A percentile compares a stretch with the other conserved stretches of the same genome.
Evolutionary conservation across 2,797 vertebrate species (phyloP).

Genomic region (Phoeniculus purpureus): DNA sequence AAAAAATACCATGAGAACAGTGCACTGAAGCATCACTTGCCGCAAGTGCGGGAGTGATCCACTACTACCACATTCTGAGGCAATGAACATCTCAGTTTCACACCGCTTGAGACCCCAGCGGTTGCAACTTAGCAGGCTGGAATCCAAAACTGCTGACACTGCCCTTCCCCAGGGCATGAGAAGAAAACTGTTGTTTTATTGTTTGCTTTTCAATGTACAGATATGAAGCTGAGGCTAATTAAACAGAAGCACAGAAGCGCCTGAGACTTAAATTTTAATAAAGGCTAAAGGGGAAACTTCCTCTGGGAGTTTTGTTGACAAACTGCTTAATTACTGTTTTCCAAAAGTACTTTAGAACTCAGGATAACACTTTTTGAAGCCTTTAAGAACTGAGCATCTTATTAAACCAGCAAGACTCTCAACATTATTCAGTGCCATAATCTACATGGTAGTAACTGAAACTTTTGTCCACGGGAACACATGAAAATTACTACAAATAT

Average conservation of each 20-base stretch:
- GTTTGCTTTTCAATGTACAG: neutral
- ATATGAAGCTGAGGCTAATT: neutral
- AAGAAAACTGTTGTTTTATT: neutral
- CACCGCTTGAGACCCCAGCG: neutral
- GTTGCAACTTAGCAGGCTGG: neutral
- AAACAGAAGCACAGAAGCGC: neutral
- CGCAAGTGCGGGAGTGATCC: neutral
- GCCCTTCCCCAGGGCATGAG: neutral
- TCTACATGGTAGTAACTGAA: neutral
- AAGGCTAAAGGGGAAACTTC: slow-evolving; percentile 7
- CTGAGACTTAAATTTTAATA: slow-evolving; percentile 6
- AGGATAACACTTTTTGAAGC: neutral
- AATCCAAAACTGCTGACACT: neutral
- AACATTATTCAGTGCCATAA: neutral
- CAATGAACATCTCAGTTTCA: neutral
- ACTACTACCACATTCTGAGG: neutral
- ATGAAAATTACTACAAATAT: neutral
- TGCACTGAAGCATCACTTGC: neutral
- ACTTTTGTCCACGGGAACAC: neutral
- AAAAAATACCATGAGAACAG: neutral
- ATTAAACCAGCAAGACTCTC: neutral
- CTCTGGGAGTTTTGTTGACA: slow-evolving; percentile 23
- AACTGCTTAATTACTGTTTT: slow-evolving; percentile 31
- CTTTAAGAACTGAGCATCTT: neutral
- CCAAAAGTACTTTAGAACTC: neutral